Base-by-base conservation (phyloP, 2,113 vertebrate genomes). In the Protobothrops flavoviridis region DNA sequence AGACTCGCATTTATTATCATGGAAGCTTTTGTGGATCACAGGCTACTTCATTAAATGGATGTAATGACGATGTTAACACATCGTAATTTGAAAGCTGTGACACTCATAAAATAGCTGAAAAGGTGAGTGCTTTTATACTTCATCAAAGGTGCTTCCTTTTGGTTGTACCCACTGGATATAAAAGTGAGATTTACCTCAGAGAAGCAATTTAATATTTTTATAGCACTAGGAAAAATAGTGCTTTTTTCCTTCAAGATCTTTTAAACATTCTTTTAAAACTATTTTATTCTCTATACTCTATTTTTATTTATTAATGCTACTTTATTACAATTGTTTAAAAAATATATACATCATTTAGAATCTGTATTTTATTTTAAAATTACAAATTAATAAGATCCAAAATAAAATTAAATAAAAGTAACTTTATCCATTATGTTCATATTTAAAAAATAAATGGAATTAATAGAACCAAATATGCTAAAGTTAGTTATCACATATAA, bases 61-160 rank as follows among this genome's bases (percentile, higher is more conserved):
- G 33, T 50, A 69, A 88, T 53, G 29, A 23, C 39, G 24, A 92
- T 92, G 91, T 39, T 92, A 88, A 53, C 43, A 33, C 53, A 24
- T 39, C 39, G n/a, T 92, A 55, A 69, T 92, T 69, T 69, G 59
- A 88, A 74, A 88, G 59, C 48, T 87, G 59, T 88, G 57, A 74
- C 48, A 92, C 52, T 74, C 21, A 91, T 43, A 91, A 29, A 48
- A 39, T 29, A 87, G 10, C 7, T 55, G 10, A 57, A 61, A 88
- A 39, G 6, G 21, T 52, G 45, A n/a, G 3, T 55, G 5, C 26
- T 52, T 59, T 39, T 59, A n/a, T 13, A 50, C n/a, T 24, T 61
- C 20, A 39, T 61, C 21, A 26, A 43, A 43, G 39, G 23, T 12
- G 2, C 55, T 89, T 85, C 23, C 52, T 48, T 17, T 43, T 20